Evolutionary conservation across 1,140 invertebrate genomes (phyloP).

Genomic region (Drosophila willistoni): DNA sequence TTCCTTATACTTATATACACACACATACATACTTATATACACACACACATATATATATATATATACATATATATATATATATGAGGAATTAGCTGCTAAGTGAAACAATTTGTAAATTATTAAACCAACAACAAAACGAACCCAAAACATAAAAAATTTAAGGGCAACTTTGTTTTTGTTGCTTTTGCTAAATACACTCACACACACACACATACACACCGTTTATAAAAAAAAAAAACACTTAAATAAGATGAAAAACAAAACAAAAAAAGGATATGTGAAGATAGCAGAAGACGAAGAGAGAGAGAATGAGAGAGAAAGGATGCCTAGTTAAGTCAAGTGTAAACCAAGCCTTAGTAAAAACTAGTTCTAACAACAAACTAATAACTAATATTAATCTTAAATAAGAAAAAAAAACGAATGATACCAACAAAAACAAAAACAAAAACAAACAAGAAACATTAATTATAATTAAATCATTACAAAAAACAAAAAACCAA

Average conservation of each 20-base stretch:
- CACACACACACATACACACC: constrained; percentile 26
- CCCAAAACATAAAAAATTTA: constrained; percentile 15
- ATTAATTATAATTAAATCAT: constrained; percentile 42
- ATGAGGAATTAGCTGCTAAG: constrained; percentile 38
- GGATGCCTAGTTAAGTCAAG: constrained; percentile 68
- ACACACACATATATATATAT: constrained; percentile 21
- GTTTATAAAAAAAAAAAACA: constrained; percentile 54
- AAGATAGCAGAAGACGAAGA: background rate
- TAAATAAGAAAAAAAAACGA: constrained; percentile 54
- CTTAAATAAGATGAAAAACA: constrained; percentile 27
- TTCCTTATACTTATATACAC: constrained; percentile 9
- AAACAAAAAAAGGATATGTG: constrained; percentile 34
- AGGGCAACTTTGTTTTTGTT: constrained; percentile 1
- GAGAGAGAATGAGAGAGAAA: background rate
- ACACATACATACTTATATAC: constrained; percentile 3
- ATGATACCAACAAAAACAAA: constrained; percentile 46
- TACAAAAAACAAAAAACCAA: constrained; percentile 26
- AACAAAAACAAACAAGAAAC: background rate
- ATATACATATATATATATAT: constrained; percentile 9
- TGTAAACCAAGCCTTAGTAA: constrained; percentile 80
- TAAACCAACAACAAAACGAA: constrained; percentile 30
- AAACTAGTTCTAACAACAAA: constrained; percentile 69
- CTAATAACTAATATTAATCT: constrained; percentile 52
- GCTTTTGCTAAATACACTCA: constrained; percentile 9
- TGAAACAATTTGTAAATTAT: constrained; percentile 68